phyloP scores from a whole-genome alignment of 2,888 invertebrate genomes.

The Mamestra brassicae region DNA sequence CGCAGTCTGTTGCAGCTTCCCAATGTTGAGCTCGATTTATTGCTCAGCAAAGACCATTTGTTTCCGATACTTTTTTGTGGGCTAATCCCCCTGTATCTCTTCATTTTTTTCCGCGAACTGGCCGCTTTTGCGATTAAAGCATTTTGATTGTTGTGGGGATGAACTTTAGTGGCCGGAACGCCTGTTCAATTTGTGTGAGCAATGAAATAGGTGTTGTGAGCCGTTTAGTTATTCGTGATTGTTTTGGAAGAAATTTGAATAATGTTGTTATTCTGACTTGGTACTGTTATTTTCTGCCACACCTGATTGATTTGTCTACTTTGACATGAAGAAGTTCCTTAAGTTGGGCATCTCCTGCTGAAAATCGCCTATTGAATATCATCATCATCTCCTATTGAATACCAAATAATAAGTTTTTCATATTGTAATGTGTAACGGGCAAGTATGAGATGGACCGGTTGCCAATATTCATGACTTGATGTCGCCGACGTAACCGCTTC shows the following conservation, averaged over 20 bases:
- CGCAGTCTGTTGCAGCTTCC: slow-evolving; percentile 84
- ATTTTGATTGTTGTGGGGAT: slow-evolving; percentile 48
- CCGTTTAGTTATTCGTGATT: not conserved
- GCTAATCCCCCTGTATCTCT: slow-evolving; percentile 73
- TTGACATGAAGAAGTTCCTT: not conserved
- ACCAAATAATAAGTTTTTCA: not conserved
- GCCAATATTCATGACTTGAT: not conserved
- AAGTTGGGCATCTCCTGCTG: not conserved
- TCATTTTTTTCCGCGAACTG: slow-evolving; percentile 61
- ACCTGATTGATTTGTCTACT: not conserved
- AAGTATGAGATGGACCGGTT: not conserved
- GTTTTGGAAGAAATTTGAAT: not conserved
- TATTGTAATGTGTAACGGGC: not conserved
- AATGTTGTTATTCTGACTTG: not conserved
- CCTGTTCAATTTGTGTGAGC: slow-evolving; percentile 57
- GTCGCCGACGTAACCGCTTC: not conserved
- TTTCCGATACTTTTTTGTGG: slow-evolving; percentile 82
- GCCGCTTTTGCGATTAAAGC: slow-evolving; percentile 54
- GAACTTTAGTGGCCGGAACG: slow-evolving; percentile 39
- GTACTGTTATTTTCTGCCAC: not conserved
- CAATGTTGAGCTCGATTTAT: slow-evolving; percentile 88
- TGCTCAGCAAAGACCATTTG: slow-evolving; percentile 81
- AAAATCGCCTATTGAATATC: not conserved
- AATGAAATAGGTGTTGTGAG: slow-evolving; percentile 20
- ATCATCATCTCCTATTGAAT: no score